Evolutionary conservation across 2,113 vertebrate genomes (phyloP).

Genomic region (Vanacampus margaritifer): DNA sequence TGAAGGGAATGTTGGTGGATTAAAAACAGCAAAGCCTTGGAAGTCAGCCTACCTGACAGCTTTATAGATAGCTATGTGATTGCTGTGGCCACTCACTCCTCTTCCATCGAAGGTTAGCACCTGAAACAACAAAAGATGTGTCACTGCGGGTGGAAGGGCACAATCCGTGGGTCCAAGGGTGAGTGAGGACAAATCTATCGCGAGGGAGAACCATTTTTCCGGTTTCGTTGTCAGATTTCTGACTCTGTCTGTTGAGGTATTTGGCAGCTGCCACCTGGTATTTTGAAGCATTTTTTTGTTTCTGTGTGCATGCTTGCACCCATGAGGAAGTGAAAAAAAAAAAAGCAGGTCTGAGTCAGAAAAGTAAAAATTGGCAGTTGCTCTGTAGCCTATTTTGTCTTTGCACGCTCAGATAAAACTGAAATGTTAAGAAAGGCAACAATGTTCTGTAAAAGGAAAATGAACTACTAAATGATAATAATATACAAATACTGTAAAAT

Average conservation of each 20-base stretch:
- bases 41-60: constrained; percentile 79
- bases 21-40: not conserved
- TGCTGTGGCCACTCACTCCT: constrained; percentile 89
- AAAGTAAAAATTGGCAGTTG: constrained; percentile 20
- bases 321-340: constrained; percentile 30
- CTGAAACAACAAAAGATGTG: constrained; percentile 68
- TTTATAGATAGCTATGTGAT: constrained; percentile 81
- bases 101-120: constrained; percentile 90
- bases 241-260: constrained; percentile 40
- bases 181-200: not conserved
- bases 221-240: constrained; percentile 17
- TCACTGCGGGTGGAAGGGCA: constrained; percentile 21
- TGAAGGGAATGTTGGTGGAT: not conserved
- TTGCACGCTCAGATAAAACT: constrained; percentile 5
- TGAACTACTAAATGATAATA: too few species aligned
- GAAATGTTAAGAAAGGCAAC: too few species aligned
- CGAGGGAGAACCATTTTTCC: constrained; percentile 20
- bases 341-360: constrained; percentile 24
- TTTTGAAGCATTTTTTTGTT: constrained; percentile 62
- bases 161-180: constrained; percentile 18
- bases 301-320: constrained; percentile 41
- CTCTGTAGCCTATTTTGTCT: constrained; percentile 14
- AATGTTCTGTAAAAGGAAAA: too few species aligned
- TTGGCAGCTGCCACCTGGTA: constrained; percentile 58
- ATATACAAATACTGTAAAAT: too few species aligned